Evolutionary conservation across 2,888 invertebrate genomes (phyloP), one percentile per base, ranked within the genome.

Genomic region (Carterocephalus palaemon): DNA sequence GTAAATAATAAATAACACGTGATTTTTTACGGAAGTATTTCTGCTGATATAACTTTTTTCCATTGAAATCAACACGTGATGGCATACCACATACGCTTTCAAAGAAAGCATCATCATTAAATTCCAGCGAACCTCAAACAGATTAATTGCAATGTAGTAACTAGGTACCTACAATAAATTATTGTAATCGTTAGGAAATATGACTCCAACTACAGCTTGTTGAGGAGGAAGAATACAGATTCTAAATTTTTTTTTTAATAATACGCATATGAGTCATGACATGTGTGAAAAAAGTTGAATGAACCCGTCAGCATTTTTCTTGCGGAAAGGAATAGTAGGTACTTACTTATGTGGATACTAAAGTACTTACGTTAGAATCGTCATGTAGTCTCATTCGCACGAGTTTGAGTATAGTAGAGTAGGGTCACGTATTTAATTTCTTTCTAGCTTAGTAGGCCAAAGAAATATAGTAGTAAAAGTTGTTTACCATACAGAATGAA

Each of bases 261-360:
- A 9, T 8, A n/a, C 8, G 6, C 13, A 6, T 7, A 33, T 33
- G 46, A 37, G 31, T 48, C 50, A 55, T n/a, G n/a, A n/a, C n/a
- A 33, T 24, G 19, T 48, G 28, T 24, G 37, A 50, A 49, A 55
- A 52, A 48, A 49, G 59, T 54, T 57, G 51, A 60, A 56, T 51
- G 56, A 58, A 57, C 59, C 26, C 42, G 13, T n/a, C n/a, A n/a
- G n/a, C n/a, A n/a, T n/a, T n/a, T n/a, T n/a, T n/a, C 24, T 3
- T 10, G 26, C 26, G 12, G 26, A 26, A 26, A 24, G 12, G 12
- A 26, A n/a, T n/a, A n/a, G n/a, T n/a, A n/a, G n/a, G n/a, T n/a
- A n/a, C n/a, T n/a, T n/a, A n/a, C n/a, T n/a, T n/a, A n/a, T n/a
- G n/a, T n/a, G n/a, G n/a, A n/a, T n/a, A n/a, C n/a, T n/a, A n/a